Conservation (phyloP, 2,797 vertebrate species). For the Perodicticus potto region DNA sequence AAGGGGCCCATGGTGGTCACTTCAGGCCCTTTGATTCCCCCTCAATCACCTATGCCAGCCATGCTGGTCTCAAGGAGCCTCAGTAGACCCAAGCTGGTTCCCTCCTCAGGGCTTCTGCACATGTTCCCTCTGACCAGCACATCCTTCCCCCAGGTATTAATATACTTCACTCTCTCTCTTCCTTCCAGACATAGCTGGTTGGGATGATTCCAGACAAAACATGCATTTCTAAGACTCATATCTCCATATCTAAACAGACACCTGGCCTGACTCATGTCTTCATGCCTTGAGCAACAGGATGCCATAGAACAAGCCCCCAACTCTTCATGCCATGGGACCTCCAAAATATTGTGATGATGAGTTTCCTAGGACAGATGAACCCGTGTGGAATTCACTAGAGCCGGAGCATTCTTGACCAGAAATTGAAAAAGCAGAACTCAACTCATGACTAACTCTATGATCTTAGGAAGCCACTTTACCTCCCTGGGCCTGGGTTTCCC, state of each 20-base stretch:
- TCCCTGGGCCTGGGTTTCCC: constrained; percentile 63
- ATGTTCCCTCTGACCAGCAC: neutral
- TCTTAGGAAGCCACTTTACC: neutral
- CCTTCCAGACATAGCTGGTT: neutral
- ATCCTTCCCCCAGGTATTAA: too few species aligned
- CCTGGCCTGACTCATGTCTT: neutral
- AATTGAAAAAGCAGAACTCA: constrained; percentile 73
- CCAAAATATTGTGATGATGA: neutral
- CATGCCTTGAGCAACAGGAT: neutral
- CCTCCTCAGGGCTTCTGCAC: neutral
- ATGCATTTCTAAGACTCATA: neutral
- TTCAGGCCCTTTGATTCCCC: too few species aligned
- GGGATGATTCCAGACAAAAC: neutral
- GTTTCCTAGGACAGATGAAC: neutral
- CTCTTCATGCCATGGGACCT: neutral
- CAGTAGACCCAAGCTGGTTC: neutral
- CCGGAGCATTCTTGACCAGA: constrained; percentile 11
- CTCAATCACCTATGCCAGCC: too few species aligned
- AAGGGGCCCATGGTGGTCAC: rapidly evolving
- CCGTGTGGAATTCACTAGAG: neutral
- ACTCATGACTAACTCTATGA: constrained; percentile 3
- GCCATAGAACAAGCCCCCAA: neutral
- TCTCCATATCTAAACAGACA: neutral
- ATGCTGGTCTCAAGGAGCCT: neutral
- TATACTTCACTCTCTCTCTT: neutral